Conservation (phyloP, 2,113 vertebrate species). For the Tursiops truncatus region DNA sequence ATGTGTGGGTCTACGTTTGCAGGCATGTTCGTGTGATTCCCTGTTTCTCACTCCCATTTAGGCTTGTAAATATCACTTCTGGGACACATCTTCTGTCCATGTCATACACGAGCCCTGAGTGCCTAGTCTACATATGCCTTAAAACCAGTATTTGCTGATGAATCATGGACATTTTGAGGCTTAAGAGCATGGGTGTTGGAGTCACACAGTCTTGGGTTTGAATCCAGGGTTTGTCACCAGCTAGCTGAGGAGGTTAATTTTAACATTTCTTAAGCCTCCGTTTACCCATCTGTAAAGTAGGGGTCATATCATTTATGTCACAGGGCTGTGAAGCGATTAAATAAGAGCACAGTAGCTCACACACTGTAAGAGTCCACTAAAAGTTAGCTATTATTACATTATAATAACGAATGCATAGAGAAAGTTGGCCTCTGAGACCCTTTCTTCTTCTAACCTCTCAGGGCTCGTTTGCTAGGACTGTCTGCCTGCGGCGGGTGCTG, state of each 20-base stretch:
- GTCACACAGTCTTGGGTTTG: neutral
- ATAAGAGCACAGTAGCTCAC: neutral
- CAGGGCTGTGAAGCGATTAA: neutral
- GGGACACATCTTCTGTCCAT: neutral
- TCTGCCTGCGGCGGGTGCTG: neutral
- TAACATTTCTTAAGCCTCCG: neutral
- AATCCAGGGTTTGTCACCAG: neutral
- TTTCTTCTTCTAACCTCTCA: neutral
- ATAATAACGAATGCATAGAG: neutral
- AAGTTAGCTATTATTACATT: neutral
- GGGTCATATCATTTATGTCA: neutral
- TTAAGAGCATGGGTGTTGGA: neutral
- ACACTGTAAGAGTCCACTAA: no score
- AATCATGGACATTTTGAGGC: neutral
- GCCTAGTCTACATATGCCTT: neutral
- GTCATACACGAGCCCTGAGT: neutral
- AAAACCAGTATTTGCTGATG: neutral
- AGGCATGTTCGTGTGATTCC: no score
- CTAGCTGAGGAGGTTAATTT: neutral
- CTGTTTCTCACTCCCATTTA: neutral
- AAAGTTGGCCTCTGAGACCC: neutral
- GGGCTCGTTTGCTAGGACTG: no score
- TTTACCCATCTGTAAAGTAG: neutral
- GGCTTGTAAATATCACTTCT: neutral
- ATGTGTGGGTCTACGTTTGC: neutral